Conservation (phyloP, 2,888 invertebrate genomes). For the Plebejus melissa region DNA sequence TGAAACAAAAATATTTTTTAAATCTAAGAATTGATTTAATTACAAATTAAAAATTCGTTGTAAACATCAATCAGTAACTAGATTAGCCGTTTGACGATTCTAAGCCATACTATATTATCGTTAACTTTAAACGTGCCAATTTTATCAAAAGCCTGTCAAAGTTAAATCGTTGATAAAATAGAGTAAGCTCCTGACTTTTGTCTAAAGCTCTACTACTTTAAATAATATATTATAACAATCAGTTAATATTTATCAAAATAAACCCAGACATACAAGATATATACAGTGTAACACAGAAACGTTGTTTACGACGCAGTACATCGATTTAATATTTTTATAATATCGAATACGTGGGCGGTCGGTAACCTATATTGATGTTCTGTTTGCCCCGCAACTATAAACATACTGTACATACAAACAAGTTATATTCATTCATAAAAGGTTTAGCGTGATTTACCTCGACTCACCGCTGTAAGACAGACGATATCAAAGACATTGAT, state of each 20-base stretch:
- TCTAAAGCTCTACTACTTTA: too few relatives aligned
- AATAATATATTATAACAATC: background rate
- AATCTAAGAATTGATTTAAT: too few relatives aligned
- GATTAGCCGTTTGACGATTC: too few relatives aligned
- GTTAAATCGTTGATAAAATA: too few relatives aligned
- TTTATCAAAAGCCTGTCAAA: too few relatives aligned
- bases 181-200: too few relatives aligned
- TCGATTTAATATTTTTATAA: constrained; percentile 3
- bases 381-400: background rate
- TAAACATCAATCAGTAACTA: too few relatives aligned
- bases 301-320: background rate
- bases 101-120: too few relatives aligned
- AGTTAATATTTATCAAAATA: background rate
- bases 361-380: background rate
- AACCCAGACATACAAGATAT: background rate
- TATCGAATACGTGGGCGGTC: background rate
- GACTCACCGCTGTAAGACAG: background rate
- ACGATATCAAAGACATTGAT: background rate
- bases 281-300: background rate
- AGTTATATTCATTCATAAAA: background rate
- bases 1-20: too few relatives aligned
- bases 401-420: background rate
- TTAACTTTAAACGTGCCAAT: too few relatives aligned
- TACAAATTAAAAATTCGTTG: too few relatives aligned
- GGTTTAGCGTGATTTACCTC: background rate